phyloP scores from a whole-genome alignment of 2,113 vertebrate species.

The Plectropomus leopardus region DNA sequence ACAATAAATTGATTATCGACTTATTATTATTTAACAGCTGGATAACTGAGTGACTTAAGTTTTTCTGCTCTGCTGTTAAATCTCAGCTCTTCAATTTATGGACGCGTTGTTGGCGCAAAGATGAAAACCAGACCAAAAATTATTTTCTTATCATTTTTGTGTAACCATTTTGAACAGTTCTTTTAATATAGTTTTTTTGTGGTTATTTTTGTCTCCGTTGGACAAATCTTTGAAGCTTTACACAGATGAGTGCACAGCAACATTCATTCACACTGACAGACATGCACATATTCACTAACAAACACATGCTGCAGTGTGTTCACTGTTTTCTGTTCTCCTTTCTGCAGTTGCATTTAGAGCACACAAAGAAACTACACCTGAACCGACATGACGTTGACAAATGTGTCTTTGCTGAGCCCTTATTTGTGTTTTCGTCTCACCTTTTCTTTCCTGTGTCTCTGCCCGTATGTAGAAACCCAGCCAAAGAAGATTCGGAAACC shows the following conservation, averaged over 20 bases:
- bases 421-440: constrained; percentile 47
- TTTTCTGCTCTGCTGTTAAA: not conserved
- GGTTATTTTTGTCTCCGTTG: not conserved
- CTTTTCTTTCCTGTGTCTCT: constrained; percentile 45
- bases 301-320: constrained; percentile 1
- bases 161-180: too few species aligned
- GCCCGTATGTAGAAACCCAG: constrained; percentile 88
- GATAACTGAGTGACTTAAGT: not conserved
- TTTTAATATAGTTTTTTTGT: not conserved
- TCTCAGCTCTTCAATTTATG: not conserved
- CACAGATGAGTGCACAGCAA: constrained; percentile 10
- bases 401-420: constrained; percentile 28
- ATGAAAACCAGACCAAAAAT: not conserved
- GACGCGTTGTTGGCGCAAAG: not conserved
- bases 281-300: not conserved
- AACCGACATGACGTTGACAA: constrained; percentile 22
- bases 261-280: constrained; percentile 7
- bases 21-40: not conserved
- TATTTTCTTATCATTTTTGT: not conserved
- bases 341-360: constrained; percentile 10
- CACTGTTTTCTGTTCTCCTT: not conserved
- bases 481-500: constrained; percentile 99
- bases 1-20: too few species aligned
- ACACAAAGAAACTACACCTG: constrained; percentile 11
- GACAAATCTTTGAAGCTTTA: not conserved